A percentile compares a stretch with the other conserved stretches of the same genome.
These are phyloP conservation scores for Diarsia dahlii DNA, from an alignment of 2,888 invertebrate species.

Conservation along the genomic window DNA sequence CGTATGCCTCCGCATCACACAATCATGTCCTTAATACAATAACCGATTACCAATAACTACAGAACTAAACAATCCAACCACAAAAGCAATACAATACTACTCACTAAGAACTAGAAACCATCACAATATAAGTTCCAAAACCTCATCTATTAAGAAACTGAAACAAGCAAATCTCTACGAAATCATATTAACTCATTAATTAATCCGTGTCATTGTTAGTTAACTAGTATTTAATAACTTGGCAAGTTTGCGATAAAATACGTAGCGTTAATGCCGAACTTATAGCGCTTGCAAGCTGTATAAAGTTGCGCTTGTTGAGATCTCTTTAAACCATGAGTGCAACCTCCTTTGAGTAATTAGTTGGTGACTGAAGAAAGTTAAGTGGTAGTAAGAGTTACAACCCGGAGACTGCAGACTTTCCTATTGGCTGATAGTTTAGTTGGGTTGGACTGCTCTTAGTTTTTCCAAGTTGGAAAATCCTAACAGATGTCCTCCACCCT, in stretches of 20 bases:
- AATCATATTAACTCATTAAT: slow-evolving; percentile 49
- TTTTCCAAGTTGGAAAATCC: no score
- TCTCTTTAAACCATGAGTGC: slow-evolving; percentile 43
- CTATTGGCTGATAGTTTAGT: not conserved
- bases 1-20: no score
- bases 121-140: not conserved
- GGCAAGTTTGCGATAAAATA: slow-evolving; percentile 51
- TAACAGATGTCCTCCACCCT: no score
- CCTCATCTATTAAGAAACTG: slow-evolving; percentile 12
- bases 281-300: slow-evolving; percentile 41
- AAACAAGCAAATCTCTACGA: slow-evolving; percentile 24
- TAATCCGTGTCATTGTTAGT: slow-evolving; percentile 50
- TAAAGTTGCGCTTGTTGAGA: slow-evolving; percentile 37
- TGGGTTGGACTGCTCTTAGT: not conserved
- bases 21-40: no score
- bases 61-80: not conserved
- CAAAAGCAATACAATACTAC: not conserved
- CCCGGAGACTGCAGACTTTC: not conserved
- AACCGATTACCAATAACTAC: not conserved
- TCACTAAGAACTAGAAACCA: not conserved
- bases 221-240: slow-evolving; percentile 60
- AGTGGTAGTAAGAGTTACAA: not conserved
- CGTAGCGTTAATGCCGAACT: slow-evolving; percentile 47
- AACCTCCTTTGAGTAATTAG: slow-evolving; percentile 16
- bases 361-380: slow-evolving; percentile 7